A percentile compares a stretch with the other conserved stretches of the same genome.
phyloP scores from a whole-genome alignment of 1,140 invertebrate species.

The Tenebrio molitor region DNA sequence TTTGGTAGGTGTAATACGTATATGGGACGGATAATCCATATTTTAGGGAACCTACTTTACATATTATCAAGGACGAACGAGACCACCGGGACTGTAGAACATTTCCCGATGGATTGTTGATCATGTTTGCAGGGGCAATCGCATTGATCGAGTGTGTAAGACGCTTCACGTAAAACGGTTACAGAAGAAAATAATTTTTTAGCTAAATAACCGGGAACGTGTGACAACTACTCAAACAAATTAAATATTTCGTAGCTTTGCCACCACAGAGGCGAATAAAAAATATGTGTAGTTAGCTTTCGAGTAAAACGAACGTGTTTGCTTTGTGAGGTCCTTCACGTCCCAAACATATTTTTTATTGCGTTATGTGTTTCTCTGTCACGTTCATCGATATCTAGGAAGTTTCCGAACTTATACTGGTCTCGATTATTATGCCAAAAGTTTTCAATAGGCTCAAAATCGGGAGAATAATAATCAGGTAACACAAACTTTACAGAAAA shows the following conservation, averaged over 20 bases:
- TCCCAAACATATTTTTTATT: constrained; percentile 25
- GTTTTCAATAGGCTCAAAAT: constrained; percentile 27
- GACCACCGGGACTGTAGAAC: neutral
- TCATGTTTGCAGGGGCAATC: constrained; percentile 13
- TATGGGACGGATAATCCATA: constrained; percentile 18
- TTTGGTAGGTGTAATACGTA: constrained; percentile 18
- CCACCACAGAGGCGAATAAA: neutral
- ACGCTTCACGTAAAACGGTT: neutral
- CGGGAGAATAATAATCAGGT: too few relatives aligned
- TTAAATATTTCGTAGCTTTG: too few relatives aligned
- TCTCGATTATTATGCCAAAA: constrained; percentile 18
- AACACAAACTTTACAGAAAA: too few relatives aligned
- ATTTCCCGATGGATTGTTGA: constrained; percentile 26
- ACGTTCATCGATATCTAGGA: constrained; percentile 1
- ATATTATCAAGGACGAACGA: constrained; percentile 19
- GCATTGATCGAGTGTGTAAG: constrained; percentile 1
- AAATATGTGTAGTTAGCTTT: too few relatives aligned
- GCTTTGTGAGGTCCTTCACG: constrained; percentile 25
- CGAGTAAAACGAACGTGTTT: too few relatives aligned
- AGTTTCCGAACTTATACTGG: constrained; percentile 10
- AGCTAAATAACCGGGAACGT: too few relatives aligned
- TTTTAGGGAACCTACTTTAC: constrained; percentile 18
- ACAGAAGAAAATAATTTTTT: neutral
- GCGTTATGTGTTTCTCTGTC: constrained; percentile 16
- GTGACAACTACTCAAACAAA: too few relatives aligned